Conservation (phyloP, 2,113 vertebrate genomes). For the Cranoglanis bouderius region DNA sequence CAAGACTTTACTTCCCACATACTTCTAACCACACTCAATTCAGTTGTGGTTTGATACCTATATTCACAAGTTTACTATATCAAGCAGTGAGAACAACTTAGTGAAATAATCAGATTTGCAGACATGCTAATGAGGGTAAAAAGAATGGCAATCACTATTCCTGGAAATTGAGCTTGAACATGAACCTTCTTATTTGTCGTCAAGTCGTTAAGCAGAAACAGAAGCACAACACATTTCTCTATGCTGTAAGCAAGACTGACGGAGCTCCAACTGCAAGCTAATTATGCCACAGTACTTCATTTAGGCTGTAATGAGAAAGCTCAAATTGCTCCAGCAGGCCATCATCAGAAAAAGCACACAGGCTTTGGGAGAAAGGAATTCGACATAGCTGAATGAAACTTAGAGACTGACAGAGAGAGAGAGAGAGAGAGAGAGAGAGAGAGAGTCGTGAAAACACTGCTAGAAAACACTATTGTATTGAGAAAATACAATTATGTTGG, state of each 20-base stretch:
- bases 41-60: not conserved
- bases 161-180: constrained; percentile 45
- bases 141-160: constrained; percentile 33
- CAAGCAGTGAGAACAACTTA: not conserved
- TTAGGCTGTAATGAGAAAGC: constrained; percentile 46
- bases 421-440: not conserved
- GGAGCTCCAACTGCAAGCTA: constrained; percentile 29
- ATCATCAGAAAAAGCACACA: constrained; percentile 30
- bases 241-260: constrained; percentile 37
- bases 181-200: constrained; percentile 42
- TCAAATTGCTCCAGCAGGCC: constrained; percentile 36
- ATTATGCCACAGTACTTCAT: constrained; percentile 49
- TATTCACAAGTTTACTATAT: not conserved
- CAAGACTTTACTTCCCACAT: not conserved
- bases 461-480: not conserved
- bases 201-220: constrained; percentile 40
- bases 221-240: constrained; percentile 27
- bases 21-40: not conserved
- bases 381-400: constrained; percentile 1
- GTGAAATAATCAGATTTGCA: constrained; percentile 14
- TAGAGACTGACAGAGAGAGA: not conserved
- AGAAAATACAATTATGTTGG: not conserved
- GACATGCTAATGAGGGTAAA: constrained; percentile 25
- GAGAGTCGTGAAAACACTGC: not conserved
- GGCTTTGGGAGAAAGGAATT: constrained; percentile 18